Conservation (phyloP, 2,888 invertebrate species). For the Bimastos eiseni region DNA sequence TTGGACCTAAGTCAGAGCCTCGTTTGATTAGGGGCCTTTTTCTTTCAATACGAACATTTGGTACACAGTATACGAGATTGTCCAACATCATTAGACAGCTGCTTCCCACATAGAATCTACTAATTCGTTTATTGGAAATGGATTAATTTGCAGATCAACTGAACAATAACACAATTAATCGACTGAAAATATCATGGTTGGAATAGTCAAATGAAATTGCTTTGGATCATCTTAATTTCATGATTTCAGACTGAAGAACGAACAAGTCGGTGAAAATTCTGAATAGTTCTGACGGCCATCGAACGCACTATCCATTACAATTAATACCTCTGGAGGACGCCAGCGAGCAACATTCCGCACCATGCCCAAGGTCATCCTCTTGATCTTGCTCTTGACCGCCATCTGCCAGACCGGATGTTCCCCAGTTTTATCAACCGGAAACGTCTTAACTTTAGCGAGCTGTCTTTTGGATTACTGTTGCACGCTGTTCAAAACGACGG, state of each 20-base stretch:
- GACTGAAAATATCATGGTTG: neutral
- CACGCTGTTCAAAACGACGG: neutral
- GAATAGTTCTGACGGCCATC: neutral
- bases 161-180: neutral
- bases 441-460: neutral
- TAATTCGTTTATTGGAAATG: neutral
- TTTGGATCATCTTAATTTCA: neutral
- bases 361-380: neutral
- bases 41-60: no score
- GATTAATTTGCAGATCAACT: neutral
- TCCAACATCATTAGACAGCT: neutral
- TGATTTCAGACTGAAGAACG: neutral
- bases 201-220: neutral
- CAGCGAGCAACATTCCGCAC: neutral
- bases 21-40: no score
- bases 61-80: no score
- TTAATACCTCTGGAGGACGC: neutral
- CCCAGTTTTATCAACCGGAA: slow-evolving; percentile 2
- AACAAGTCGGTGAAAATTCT: neutral
- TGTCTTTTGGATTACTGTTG: slow-evolving; percentile 1
- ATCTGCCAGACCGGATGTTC: neutral
- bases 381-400: neutral
- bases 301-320: neutral
- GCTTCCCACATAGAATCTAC: neutral
- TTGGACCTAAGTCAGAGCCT: no score